These are phyloP conservation scores for Synchiropus splendidus DNA, from an alignment of 2,113 vertebrate genomes.

Conservation along the genomic window DNA sequence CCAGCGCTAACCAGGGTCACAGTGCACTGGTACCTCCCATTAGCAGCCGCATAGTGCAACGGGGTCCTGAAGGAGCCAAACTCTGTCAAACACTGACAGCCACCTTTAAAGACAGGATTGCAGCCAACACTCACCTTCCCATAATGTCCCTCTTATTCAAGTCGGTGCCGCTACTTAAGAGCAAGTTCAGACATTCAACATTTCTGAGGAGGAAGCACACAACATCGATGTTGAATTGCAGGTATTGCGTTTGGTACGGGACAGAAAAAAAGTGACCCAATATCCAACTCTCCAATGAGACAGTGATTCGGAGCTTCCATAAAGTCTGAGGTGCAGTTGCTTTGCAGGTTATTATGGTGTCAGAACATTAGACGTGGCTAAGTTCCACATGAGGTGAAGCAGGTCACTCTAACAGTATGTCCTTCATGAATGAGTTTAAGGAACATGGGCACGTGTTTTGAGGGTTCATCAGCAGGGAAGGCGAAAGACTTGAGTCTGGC, in stretches of 20 bases:
- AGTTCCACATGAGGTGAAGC: too few relatives aligned
- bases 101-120: neutral
- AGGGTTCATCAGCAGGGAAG: too few relatives aligned
- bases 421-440: too few relatives aligned
- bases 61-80: constrained; percentile 69
- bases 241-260: neutral
- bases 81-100: neutral
- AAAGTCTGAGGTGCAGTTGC: too few relatives aligned
- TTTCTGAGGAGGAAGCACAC: constrained; percentile 64
- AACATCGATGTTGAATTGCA: neutral
- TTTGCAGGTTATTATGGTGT: too few relatives aligned
- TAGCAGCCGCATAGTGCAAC: constrained; percentile 93
- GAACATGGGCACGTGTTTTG: too few relatives aligned
- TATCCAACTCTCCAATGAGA: neutral
- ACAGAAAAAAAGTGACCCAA: neutral
- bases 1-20: constrained; percentile 87
- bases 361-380: too few relatives aligned
- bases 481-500: too few relatives aligned
- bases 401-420: too few relatives aligned
- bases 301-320: neutral
- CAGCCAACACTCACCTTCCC: constrained; percentile 73
- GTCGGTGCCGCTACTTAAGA: constrained; percentile 92
- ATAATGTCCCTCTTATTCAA: constrained; percentile 88
- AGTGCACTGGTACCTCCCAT: constrained; percentile 90
- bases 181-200: constrained; percentile 97